Evolutionary conservation across 2,113 vertebrate species (phyloP), one percentile per base, ranked within the genome.

Genomic region (Ariopsis seemanni): DNA sequence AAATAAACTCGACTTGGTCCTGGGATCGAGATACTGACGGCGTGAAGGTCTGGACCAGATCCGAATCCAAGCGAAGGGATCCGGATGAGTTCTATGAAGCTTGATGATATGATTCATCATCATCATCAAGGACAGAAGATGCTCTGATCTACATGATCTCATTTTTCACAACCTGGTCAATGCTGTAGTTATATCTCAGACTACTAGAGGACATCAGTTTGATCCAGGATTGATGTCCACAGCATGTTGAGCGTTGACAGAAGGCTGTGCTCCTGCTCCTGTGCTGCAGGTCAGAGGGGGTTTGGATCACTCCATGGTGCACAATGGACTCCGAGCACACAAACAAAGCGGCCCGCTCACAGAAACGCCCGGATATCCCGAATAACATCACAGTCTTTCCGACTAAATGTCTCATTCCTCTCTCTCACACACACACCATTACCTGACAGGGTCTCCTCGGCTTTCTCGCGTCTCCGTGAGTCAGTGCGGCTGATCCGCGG

Each of bases 391-490:
- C 5, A 1, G 9, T 11, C 34, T 62, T 48, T 25, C 57, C 18
- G 1, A 4, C 4, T 20, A 48, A 42, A 25, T 1, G 5, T 6
- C 57, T 14, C 10, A 25, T 20, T 42, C 62, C 30, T 6, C 25
- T 11, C 63, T 17, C 2, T 1, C 10, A 63, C n/a, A 4, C 53
- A 1, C 57, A 20, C 34, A 69, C 86, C 87, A 74, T 92, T 93
- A 95, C 95, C 95, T 91, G 89, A 7, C 48, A 27, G 15, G 53
- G 1, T 74, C 0, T 5, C 9, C 55, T 50, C 17, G 80, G 25
- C 69, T 4, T 89, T 67, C 88, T 52, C 27, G 8, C 18, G 15
- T 48, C 78, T 63, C 83, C 20, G 80, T 86, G 60, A 50, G 52
- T 84, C 79, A 77, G 86, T 69, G 7, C 71, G 84, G 79, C 67